Conservation (phyloP, 2,797 vertebrate genomes). For the Danio albolineatus region DNA sequence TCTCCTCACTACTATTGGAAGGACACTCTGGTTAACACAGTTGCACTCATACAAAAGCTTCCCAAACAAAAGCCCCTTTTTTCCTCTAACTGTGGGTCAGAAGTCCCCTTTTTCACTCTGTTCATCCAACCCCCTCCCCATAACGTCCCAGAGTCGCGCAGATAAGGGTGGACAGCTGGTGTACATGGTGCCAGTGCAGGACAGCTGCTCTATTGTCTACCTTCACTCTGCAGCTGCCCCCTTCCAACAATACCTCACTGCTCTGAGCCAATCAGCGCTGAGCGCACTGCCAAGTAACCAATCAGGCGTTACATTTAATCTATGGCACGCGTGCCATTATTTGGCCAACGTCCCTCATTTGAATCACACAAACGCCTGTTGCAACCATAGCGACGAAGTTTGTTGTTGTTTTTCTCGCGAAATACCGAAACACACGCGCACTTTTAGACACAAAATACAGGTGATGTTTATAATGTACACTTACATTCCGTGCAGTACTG, state of each 20-base stretch:
- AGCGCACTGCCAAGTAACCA: constrained; percentile 84
- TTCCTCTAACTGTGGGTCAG: constrained; percentile 96
- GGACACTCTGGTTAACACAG: constrained; percentile 89
- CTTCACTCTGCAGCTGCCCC: constrained; percentile 99
- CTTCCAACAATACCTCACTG: constrained; percentile 92
- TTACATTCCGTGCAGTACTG: constrained; percentile 96
- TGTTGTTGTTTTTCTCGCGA: constrained; percentile 28
- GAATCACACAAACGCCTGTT: constrained; percentile 79
- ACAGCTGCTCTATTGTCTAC: constrained; percentile 99
- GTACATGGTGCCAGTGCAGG: constrained; percentile 96
- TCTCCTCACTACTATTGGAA: constrained; percentile 79
- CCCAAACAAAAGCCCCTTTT: constrained; percentile 88
- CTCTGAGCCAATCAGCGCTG: constrained; percentile 85
- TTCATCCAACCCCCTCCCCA: constrained; percentile 87
- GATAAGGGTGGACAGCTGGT: constrained; percentile 99
- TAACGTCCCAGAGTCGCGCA: constrained; percentile 86
- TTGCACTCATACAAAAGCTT: constrained; percentile 90
- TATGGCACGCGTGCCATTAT: constrained; percentile 93
- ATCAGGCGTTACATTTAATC: constrained; percentile 89
- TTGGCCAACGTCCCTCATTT: constrained; percentile 73
- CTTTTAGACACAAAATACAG: neutral
- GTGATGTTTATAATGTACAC: constrained; percentile 57
- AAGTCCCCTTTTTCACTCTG: constrained; percentile 93
- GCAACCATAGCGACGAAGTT: constrained; percentile 53
- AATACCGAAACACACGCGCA: constrained; percentile 19